Evolutionary conservation across 2,888 invertebrate species (phyloP).

Genomic region (Apotomis betuletana): DNA sequence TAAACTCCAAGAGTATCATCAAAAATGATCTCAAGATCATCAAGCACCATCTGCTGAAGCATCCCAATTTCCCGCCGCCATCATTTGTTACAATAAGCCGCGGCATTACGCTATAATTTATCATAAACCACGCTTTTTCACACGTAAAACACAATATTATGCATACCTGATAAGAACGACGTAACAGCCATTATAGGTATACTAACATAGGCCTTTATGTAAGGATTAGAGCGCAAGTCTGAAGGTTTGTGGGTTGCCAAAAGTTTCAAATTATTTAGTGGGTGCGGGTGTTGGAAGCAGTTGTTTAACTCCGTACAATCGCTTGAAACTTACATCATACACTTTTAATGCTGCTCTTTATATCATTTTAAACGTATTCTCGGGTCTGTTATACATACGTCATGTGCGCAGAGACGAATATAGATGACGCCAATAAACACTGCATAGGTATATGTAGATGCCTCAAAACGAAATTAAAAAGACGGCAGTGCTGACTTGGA

Average conservation of each 20-base stretch:
- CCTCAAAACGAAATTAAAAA: too few relatives aligned
- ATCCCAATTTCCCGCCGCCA: constrained; percentile 36
- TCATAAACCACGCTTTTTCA: constrained; percentile 38
- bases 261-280: background rate
- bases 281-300: background rate
- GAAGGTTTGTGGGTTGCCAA: background rate
- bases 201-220: background rate
- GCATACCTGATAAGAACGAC: background rate
- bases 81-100: constrained; percentile 48
- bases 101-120: constrained; percentile 40
- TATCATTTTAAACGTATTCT: too few relatives aligned
- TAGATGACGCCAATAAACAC: too few relatives aligned
- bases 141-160: constrained; percentile 16
- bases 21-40: constrained; percentile 17
- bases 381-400: too few relatives aligned
- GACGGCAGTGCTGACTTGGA: too few relatives aligned
- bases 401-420: too few relatives aligned
- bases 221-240: background rate
- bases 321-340: background rate
- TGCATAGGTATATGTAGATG: too few relatives aligned
- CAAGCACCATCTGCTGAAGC: constrained; percentile 25
- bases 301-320: background rate
- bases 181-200: background rate
- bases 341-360: too few relatives aligned
- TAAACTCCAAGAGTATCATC: too few relatives aligned